Evolutionary conservation across 2,888 invertebrate species (phyloP).

Genomic region (Scaeva pyrastri): DNA sequence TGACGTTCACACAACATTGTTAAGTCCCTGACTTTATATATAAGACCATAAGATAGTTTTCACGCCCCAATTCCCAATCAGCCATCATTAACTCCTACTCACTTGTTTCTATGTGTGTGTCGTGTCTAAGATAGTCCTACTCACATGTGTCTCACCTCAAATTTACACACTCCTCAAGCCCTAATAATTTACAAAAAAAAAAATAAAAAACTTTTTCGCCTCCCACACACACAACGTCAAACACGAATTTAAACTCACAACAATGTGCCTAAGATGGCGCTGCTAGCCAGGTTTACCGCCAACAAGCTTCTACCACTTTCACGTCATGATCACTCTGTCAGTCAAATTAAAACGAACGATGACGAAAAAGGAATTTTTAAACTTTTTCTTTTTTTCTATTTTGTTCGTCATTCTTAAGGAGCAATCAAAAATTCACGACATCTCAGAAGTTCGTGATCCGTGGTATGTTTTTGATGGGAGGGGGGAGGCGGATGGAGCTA

Average conservation of each 20-base stretch:
- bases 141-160: constrained; percentile 19
- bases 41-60: constrained; percentile 16
- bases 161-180: background rate
- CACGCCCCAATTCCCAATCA: constrained; percentile 45
- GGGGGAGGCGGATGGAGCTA: no score
- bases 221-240: background rate
- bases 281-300: background rate
- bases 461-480: no score
- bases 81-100: constrained; percentile 31
- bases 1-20: constrained; percentile 32
- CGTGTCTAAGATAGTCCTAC: background rate
- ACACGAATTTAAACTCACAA: background rate
- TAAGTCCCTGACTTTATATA: background rate
- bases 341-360: constrained; percentile 12
- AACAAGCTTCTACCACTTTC: constrained; percentile 20
- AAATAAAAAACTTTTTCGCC: constrained; percentile 13
- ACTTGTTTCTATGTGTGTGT: background rate
- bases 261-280: background rate
- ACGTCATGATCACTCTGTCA: constrained; percentile 43
- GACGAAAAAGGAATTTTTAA: background rate
- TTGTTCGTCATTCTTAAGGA: background rate
- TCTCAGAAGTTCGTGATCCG: constrained; percentile 48
- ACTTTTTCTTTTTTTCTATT: background rate
- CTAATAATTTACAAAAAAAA: constrained; percentile 12
- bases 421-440: constrained; percentile 56